These are phyloP conservation scores for Coryphaenoides rupestris DNA, from an alignment of 2,113 vertebrate genomes.

Conservation along the genomic window DNA sequence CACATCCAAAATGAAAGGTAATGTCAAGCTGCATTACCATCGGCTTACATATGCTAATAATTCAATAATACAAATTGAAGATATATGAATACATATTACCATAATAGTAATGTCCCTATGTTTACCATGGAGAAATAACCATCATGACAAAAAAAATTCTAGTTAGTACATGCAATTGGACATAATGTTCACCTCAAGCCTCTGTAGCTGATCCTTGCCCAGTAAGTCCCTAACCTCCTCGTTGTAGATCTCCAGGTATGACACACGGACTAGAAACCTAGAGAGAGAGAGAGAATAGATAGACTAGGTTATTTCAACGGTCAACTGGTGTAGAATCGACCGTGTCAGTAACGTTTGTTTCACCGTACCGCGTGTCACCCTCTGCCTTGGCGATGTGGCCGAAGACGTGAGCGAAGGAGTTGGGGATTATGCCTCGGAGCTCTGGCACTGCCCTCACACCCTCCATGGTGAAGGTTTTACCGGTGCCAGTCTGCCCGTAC, in stretches of 20 bases:
- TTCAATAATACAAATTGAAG: too few relatives aligned
- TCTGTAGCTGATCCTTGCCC: constrained; percentile 94
- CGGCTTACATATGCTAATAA: too few relatives aligned
- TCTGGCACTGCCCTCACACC: constrained; percentile 95
- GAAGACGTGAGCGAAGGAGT: constrained; percentile 98
- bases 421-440: constrained; percentile 96
- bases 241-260: constrained; percentile 98
- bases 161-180: not conserved
- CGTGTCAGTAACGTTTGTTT: not conserved
- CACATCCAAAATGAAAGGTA: too few relatives aligned
- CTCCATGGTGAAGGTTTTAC: constrained; percentile 99
- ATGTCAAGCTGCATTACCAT: too few relatives aligned
- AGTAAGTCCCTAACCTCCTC: constrained; percentile 95
- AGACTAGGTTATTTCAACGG: not conserved
- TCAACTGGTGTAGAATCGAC: not conserved
- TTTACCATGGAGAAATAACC: not conserved
- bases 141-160: too few relatives aligned
- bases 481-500: constrained; percentile 98
- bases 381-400: constrained; percentile 98
- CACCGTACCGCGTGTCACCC: constrained; percentile 88
- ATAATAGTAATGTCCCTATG: not conserved
- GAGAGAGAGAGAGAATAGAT: not conserved
- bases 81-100: too few relatives aligned
- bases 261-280: constrained; percentile 97
- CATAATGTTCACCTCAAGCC: constrained; percentile 77